Conservation (phyloP, 1,140 invertebrate genomes). For the Drosophila ohnishii region DNA sequence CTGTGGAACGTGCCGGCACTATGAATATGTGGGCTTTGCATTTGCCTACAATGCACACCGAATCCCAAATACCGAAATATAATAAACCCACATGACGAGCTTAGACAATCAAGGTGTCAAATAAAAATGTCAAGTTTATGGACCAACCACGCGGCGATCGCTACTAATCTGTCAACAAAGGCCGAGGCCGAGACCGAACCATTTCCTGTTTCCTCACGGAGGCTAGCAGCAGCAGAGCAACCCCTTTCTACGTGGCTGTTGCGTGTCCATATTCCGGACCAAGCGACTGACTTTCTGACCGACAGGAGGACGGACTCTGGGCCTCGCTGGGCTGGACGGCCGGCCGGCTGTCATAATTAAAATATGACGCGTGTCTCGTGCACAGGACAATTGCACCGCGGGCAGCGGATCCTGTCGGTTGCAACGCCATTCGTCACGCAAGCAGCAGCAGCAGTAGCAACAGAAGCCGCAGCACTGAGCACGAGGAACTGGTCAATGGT, state of each 20-base stretch:
- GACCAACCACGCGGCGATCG: conserved; percentile 48
- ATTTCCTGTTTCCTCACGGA: conserved; percentile 70
- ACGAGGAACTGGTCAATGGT: conserved; percentile 26
- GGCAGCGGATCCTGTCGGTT: conserved; percentile 40
- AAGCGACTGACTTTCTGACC: conserved; percentile 41
- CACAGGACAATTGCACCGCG: conserved; percentile 63
- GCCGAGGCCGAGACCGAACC: conserved; percentile 33
- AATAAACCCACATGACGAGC: conserved; percentile 59
- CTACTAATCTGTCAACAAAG: conserved; percentile 80
- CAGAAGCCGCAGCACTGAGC: conserved; percentile 24
- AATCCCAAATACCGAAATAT: not conserved
- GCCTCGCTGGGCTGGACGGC: not conserved
- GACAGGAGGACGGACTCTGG: conserved; percentile 31
- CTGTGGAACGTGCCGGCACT: conserved; percentile 56
- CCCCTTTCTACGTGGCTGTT: conserved; percentile 32
- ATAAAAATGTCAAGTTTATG: conserved; percentile 78
- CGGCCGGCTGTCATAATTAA: conserved; percentile 79
- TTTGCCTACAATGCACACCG: conserved; percentile 16
- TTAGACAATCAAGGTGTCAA: conserved; percentile 79
- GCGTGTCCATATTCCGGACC: conserved; percentile 45
- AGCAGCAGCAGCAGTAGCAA: conserved; percentile 11
- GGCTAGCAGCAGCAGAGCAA: conserved; percentile 25
- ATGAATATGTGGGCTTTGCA: conserved; percentile 60
- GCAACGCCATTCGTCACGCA: conserved; percentile 54
- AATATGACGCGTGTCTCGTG: conserved; percentile 80